phyloP scores from a whole-genome alignment of 1,140 invertebrate species.

The Pentalonia nigronervosa region DNA sequence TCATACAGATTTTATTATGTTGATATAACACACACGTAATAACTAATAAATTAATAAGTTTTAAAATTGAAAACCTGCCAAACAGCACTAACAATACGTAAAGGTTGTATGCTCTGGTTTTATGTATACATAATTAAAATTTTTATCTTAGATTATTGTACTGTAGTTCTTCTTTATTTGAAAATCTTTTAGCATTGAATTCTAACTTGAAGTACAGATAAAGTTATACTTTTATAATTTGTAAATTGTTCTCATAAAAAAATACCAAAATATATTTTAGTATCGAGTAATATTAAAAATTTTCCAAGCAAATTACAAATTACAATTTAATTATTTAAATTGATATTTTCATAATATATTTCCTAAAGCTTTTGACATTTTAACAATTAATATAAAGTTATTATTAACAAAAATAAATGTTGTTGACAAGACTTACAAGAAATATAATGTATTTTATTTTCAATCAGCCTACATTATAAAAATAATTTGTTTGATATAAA shows the following conservation, averaged over 20 bases:
- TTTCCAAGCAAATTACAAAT: not conserved
- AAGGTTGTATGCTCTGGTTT: too few relatives aligned
- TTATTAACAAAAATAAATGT: not conserved
- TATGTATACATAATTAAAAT: too few relatives aligned
- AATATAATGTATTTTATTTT: constrained; percentile 4
- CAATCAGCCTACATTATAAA: not conserved
- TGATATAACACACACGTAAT: too few relatives aligned
- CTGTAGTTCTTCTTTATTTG: too few relatives aligned
- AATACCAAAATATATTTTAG: not conserved
- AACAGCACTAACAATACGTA: too few relatives aligned
- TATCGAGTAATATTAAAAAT: not conserved
- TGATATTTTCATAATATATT: not conserved
- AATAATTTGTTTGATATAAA: constrained; percentile 30
- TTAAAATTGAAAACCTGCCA: too few relatives aligned
- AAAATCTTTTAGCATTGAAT: not conserved
- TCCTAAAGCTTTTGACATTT: not conserved
- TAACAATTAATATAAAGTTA: not conserved
- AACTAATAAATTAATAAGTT: too few relatives aligned
- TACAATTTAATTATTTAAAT: not conserved
- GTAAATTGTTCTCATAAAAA: not conserved
- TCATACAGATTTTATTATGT: too few relatives aligned
- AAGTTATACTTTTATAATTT: not conserved
- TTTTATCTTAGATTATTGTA: too few relatives aligned
- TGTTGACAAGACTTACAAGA: not conserved
- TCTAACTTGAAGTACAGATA: not conserved